phyloP scores from a whole-genome alignment of 2,113 vertebrate genomes.

The Piprites chloris region DNA sequence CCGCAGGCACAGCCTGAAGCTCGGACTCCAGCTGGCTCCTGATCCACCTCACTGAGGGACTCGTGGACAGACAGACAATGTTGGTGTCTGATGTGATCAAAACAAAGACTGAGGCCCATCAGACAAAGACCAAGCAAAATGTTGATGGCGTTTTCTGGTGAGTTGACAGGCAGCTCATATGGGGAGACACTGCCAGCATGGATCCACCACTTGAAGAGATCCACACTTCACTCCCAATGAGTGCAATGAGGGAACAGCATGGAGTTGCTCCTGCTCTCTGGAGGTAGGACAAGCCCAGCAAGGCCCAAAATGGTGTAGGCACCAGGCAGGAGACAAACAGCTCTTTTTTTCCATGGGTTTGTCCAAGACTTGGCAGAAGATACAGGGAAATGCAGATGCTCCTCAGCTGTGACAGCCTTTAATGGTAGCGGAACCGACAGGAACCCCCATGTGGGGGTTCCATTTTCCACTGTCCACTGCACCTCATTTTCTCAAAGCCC shows the following conservation, averaged over 20 bases:
- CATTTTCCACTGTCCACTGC: not conserved
- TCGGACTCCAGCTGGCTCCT: not conserved
- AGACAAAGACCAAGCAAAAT: not conserved
- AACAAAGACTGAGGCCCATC: not conserved
- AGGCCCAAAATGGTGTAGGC: not conserved
- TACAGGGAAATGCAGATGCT: not conserved
- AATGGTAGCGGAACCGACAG: not conserved
- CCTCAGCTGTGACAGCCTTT: not conserved
- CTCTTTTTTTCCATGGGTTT: not conserved
- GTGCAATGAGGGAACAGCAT: not conserved
- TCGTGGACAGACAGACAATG: not conserved
- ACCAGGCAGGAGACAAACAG: not conserved
- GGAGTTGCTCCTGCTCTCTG: not conserved
- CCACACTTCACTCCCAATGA: not conserved
- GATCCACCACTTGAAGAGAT: not conserved
- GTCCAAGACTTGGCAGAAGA: rapidly evolving
- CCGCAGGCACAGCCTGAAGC: not conserved
- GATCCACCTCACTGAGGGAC: not conserved
- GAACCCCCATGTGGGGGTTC: not conserved
- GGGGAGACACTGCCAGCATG: not conserved
- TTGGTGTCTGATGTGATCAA: not conserved
- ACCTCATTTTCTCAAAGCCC: not conserved
- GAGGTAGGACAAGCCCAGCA: rapidly evolving
- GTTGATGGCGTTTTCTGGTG: not conserved
- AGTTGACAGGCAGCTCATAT: not conserved